Conservation (phyloP, 2,113 vertebrate genomes). For the Lampris megalopsis region DNA sequence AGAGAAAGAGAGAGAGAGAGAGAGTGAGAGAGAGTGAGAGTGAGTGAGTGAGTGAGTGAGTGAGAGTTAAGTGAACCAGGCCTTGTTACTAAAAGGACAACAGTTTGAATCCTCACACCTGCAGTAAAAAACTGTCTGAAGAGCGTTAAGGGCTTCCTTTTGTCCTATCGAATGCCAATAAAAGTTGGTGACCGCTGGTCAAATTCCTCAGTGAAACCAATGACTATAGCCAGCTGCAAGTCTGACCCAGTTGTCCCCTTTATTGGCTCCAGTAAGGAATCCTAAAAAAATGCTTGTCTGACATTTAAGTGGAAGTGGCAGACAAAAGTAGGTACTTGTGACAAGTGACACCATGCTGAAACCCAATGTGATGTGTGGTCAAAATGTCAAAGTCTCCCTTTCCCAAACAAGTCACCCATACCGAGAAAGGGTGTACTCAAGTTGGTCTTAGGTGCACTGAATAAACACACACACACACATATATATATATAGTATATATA, state of each 20-base stretch:
- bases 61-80: background rate
- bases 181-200: slow-evolving; percentile 18
- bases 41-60: background rate
- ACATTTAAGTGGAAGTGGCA: slow-evolving; percentile 40
- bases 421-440: background rate
- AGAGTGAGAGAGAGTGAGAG: background rate
- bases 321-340: slow-evolving; percentile 31
- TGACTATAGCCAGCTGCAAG: background rate
- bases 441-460: no score
- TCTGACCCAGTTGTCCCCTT: slow-evolving; percentile 18
- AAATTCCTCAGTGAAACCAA: slow-evolving; percentile 34
- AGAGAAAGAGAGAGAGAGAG: no score
- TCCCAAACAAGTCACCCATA: slow-evolving; percentile 10
- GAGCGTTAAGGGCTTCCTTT: slow-evolving; percentile 28
- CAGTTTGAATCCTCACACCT: slow-evolving; percentile 7
- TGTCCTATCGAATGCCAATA: slow-evolving; percentile 7
- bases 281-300: slow-evolving; percentile 38
- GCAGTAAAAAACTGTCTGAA: background rate
- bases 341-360: slow-evolving; percentile 24
- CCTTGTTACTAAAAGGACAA: background rate
- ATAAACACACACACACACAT: no score
- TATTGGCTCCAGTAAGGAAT: slow-evolving; percentile 40
- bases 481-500: no score
- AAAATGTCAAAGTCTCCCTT: slow-evolving; percentile 2
- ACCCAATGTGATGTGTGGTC: slow-evolving; percentile 31